Evolutionary conservation across 2,113 vertebrate species (phyloP), one percentile per base, ranked within the genome.

Genomic region (Theristicus caerulescens): DNA sequence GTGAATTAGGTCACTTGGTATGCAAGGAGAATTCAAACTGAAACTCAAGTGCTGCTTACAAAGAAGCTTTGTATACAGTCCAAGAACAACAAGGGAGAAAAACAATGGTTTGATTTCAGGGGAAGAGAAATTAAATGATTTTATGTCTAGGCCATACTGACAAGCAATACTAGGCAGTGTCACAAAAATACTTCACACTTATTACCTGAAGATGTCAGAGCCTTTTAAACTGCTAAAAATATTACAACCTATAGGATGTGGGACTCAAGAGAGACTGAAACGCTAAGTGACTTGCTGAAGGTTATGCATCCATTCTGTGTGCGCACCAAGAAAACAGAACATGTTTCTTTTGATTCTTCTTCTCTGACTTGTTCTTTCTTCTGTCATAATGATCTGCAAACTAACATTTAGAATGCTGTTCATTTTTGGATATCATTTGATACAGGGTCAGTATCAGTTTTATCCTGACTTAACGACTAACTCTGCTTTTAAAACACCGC

Each of bases 1-100:
- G 92, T 95, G 94, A 97, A 95, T 95, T 93, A 95, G 92, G 96
- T 93, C 97, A 96, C 84, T 90, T 44, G 2, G 55, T 83, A 95
- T 83, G 91, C 94, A 88, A 95, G 87, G 42, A 91, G 91, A 91
- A 97, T 94, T 87, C 91, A 93, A 70, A 88, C 67, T 92, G 93
- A 76, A 96, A 95, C 88, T 92, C 77, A 55, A 92, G 92, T 27
- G 52, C 44, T 85, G 72, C 77, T 93, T 42, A 95, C 84, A 96
- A 93, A 96, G 79, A 81, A 89, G 93, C 83, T 96, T 89, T 96
- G 88, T 95, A 10, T 20, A 42, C 61, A 7, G 36, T 91, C 81
- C 88, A 94, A 90, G 83, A 91, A 54, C 47, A 87, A 85, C 86
- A 34, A 88, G 25, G 76, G 46, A 86, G 29, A 79, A 65, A 93